Evolutionary conservation across 2,888 invertebrate genomes (phyloP), one percentile per base, ranked within the genome.

Genomic region (Tachina fera): DNA sequence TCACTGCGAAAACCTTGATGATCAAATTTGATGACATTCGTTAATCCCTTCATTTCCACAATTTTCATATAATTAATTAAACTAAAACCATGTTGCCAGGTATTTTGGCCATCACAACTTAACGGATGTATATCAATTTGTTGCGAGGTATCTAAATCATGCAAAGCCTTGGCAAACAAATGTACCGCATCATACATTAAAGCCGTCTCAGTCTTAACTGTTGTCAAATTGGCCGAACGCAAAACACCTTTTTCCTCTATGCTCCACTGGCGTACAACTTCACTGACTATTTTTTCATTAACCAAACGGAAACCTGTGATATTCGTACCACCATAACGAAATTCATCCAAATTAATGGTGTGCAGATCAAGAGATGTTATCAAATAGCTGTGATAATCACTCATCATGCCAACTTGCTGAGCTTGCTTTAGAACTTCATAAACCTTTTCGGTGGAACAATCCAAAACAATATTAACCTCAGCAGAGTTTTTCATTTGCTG

Each of bases 31-130:
- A 98, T 97, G 80, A 96, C 95, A 87, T 98, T 98, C 1, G 98
- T 98, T 88, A 98, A 93, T n/a, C 98, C 98, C 89, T 96, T 95
- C 95, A 97, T 97, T 94, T 97, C 97, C 87, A 98, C 98, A 91
- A 97, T 97, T 94, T 97, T 98, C 97, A 99, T 98, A 91, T 98
- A 98, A 94, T 98, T 98, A 89, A 98, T 97, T 88, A 99, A 95
- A 90, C 97, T 97, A 92, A 97, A 97, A 87, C 99, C 98, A 90
- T 98, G 97, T 19, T 96, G 96, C 98, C 98, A 98, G 13, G 97
- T 97, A 92, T 97, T 96, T 87, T 96, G 96, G 0, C 96, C 96
- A 89, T 97, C 97, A 90, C 98, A 98, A 74, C 96, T 97, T 82
- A 98, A 94, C 1, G 97, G 96, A 90, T 97, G 96, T 88, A 97